Base-by-base conservation (phyloP, 2,888 invertebrate species). In the Pheosia tremula region DNA sequence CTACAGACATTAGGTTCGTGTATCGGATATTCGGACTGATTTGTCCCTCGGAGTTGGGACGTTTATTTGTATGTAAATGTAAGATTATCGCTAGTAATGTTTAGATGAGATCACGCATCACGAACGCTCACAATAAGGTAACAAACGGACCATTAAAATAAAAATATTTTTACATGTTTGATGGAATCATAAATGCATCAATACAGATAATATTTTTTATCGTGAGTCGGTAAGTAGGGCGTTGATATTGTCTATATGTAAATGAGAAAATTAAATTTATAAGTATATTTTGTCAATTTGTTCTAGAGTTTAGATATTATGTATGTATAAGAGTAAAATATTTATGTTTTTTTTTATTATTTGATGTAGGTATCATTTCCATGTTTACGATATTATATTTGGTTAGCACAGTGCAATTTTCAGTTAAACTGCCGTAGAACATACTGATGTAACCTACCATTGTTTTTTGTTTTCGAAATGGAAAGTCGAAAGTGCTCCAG, bases 241-340 rank as follows among this genome's bases (percentile, higher is more conserved):
- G 86, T 84, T 82, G 85, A 84, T 85, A 77, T 85, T 86, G 85
- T 87, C 84, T 86, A 83, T 81, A 79, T 87, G 86, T 87, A 88
- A 82, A 88, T 87, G 84, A 80, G 80, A 83, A 77, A 81, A 79
- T 71, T 78, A 78, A 81, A 80, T 68, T 78, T 79, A 83, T 78
- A 83, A 79, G 78, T 86, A 85, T 88, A 87, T 90, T 88, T 89
- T 89, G 91, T 92, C 91, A 91, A 93, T 91, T 92, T 88, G 84
- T 89, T 90, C 72, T 90, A 87, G 85, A 81, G 72, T 83, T 78
- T 85, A 85, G 80, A 72, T 78, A 72, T 77, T 77, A 78, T 83
- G 72, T 80, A 78, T 73, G 66, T 74, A 61, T 80, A 83, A 83
- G 81, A 80, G 72, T 82, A 81, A 24, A 24, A 81, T 85, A 84